Evolutionary conservation across 2,113 vertebrate genomes (phyloP), one percentile per base, ranked within the genome.

Genomic region (Ceratotherium simum): DNA sequence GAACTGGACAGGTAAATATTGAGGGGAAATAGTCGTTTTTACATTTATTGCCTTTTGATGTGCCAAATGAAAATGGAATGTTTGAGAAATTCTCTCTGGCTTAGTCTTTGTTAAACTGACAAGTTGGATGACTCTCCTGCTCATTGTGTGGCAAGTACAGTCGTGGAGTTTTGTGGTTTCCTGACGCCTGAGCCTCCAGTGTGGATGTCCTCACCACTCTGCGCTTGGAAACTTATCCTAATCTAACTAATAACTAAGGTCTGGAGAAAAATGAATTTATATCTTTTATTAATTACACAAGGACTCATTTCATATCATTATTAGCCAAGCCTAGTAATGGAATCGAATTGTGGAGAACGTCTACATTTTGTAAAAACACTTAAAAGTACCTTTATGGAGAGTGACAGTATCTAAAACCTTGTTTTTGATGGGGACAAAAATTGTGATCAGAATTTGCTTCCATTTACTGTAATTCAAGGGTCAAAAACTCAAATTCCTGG

Each of bases 1-100:
- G 73, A 91, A 73, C 18, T 94, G 67, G n/a, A 56, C 18, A 23
- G 90, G 36, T 0, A 58, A 80, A 62, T 51, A 25, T 33, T 25
- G 64, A 46, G 21, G 51, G 51, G 13, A 54, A 54, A 54, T 54
- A 54, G 14, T 54, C 51, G 17, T 54, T 54, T 54, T 54, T 54
- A 54, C 51, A 54, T 54, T 92, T 17, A 9, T 29, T 88, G 39
- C 23, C 31, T 93, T 96, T 64, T 72, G 18, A 3, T 65, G 4
- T 95, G 42, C 69, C n/a, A 33, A 56, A 95, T 73, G 78, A 94
- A 91, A 78, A 46, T 46, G 54, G n/a, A 56, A 73, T 70, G 11
- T 65, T 51, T 0, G 11, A 80, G 70, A 85, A 78, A 48, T 80
- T 75, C n/a, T 75, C n/a, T 89, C 70, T 51, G 36, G 7, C 21